These are phyloP conservation scores for Sebastes glaucus DNA, from an alignment of 2,797 vertebrate species.

Conservation along the genomic window DNA sequence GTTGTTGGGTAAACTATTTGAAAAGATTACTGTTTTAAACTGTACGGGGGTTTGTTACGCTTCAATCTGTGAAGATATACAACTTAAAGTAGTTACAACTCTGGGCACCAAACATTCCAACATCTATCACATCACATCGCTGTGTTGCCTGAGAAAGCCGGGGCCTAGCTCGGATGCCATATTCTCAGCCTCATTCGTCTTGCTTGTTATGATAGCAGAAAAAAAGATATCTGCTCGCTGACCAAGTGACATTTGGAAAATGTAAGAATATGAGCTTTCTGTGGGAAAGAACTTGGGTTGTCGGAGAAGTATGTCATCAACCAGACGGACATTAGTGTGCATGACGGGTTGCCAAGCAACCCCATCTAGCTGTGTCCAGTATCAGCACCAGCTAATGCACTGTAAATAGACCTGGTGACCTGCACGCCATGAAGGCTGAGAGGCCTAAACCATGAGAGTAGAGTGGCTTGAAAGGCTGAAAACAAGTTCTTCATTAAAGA, in stretches of 20 bases:
- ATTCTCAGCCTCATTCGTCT: conserved; percentile 75
- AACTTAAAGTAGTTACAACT: conserved; percentile 29
- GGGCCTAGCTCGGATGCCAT: conserved; percentile 45
- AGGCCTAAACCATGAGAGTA: neutral
- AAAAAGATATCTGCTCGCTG: conserved; percentile 68
- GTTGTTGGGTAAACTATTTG: conserved; percentile 68
- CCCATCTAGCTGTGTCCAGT: conserved; percentile 58
- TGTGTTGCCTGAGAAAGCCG: conserved; percentile 52
- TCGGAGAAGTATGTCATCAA: conserved; percentile 78
- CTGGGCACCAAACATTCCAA: conserved; percentile 26
- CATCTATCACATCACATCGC: conserved; percentile 37
- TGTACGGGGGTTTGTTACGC: neutral
- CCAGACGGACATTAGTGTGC: conserved; percentile 70
- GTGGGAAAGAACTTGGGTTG: conserved; percentile 81
- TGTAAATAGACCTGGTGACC: conserved; percentile 62
- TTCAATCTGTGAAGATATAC: conserved; percentile 39
- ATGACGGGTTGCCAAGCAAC: conserved; percentile 70
- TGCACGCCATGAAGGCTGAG: conserved; percentile 5
- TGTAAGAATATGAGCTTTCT: conserved; percentile 74
- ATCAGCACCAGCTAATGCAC: conserved; percentile 61
- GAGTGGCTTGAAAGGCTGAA: conserved; percentile 1
- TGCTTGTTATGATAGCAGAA: conserved; percentile 74
- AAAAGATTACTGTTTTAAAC: conserved; percentile 62
- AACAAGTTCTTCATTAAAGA: neutral
- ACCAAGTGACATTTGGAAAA: conserved; percentile 77